phyloP scores from a whole-genome alignment of 1,140 invertebrate species.

The Scaptomyza hsui region DNA sequence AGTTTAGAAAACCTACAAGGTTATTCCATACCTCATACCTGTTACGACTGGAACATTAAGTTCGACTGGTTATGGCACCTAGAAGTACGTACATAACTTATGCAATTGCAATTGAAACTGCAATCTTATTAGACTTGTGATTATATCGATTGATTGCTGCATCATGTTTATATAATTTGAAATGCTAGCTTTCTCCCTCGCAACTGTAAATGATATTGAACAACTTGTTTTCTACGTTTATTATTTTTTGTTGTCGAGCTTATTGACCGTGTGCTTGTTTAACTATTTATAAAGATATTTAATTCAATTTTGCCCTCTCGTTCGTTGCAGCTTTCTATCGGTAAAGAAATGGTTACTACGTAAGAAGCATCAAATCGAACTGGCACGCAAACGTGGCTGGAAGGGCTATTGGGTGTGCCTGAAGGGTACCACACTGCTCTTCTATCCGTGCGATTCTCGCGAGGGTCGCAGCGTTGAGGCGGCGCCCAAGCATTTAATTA shows the following conservation, averaged over 20 bases:
- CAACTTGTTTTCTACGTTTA: slow-evolving; percentile 10
- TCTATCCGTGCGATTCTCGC: slow-evolving; percentile 97
- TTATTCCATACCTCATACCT: not conserved
- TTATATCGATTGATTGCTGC: not conserved
- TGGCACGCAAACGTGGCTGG: slow-evolving; percentile 97
- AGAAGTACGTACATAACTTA: not conserved
- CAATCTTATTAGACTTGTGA: not conserved
- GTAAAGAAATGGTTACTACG: slow-evolving; percentile 99
- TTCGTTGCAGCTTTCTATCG: slow-evolving; percentile 93
- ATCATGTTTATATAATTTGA: not conserved
- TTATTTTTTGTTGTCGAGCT: slow-evolving; percentile 28
- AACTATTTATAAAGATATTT: slow-evolving; percentile 2
- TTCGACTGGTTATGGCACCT: not conserved
- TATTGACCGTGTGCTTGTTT: not conserved
- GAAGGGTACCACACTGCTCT: slow-evolving; percentile 97
- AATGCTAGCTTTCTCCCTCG: not conserved
- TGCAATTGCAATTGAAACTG: not conserved
- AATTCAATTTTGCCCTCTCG: not conserved
- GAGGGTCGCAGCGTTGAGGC: slow-evolving; percentile 95
- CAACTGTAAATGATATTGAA: not conserved
- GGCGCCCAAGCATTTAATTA: slow-evolving; percentile 97
- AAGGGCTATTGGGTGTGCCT: slow-evolving; percentile 99
- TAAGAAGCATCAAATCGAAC: slow-evolving; percentile 98
- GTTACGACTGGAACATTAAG: no score
- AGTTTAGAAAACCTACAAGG: not conserved